phyloP scores from a whole-genome alignment of 1,140 invertebrate species.

The Drosophila tropicalis region DNA sequence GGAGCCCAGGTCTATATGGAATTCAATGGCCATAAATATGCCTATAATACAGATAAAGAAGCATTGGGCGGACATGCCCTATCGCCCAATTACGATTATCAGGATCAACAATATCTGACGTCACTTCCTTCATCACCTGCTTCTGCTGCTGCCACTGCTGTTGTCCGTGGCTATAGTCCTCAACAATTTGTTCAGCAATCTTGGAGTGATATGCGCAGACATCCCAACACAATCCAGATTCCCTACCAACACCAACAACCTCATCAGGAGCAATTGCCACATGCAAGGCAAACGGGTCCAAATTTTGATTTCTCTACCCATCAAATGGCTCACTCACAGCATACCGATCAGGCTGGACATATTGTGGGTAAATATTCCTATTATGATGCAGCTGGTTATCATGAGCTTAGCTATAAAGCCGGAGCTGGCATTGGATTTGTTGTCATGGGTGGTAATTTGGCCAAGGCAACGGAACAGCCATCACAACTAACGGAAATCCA shows the following conservation, averaged over 20 bases:
- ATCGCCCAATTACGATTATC: conserved; percentile 36
- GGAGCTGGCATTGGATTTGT: conserved; percentile 73
- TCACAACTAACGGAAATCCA: conserved; percentile 38
- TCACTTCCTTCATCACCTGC: not conserved
- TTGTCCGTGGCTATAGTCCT: not conserved
- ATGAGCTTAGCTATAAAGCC: conserved; percentile 73
- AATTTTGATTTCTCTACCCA: conserved; percentile 69
- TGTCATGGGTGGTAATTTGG: conserved; percentile 72
- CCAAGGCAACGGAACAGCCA: conserved; percentile 40
- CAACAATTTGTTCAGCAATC: conserved; percentile 55
- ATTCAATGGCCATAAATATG: conserved; percentile 61
- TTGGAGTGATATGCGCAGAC: conserved; percentile 25
- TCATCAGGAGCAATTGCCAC: not conserved
- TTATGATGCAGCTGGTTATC: conserved; percentile 85
- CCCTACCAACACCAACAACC: not conserved
- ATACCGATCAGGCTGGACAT: conserved; percentile 87
- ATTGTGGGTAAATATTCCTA: conserved; percentile 89
- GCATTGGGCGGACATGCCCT: conserved; percentile 24
- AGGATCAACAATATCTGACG: conserved; percentile 22
- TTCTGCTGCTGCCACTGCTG: not conserved
- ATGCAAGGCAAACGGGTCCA: not conserved
- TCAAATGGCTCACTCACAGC: conserved; percentile 88
- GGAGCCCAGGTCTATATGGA: conserved; percentile 59
- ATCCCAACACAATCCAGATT: not conserved
- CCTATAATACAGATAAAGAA: conserved; percentile 59